Evolutionary conservation across 2,797 vertebrate species (phyloP).

Genomic region (Columba guinea): DNA sequence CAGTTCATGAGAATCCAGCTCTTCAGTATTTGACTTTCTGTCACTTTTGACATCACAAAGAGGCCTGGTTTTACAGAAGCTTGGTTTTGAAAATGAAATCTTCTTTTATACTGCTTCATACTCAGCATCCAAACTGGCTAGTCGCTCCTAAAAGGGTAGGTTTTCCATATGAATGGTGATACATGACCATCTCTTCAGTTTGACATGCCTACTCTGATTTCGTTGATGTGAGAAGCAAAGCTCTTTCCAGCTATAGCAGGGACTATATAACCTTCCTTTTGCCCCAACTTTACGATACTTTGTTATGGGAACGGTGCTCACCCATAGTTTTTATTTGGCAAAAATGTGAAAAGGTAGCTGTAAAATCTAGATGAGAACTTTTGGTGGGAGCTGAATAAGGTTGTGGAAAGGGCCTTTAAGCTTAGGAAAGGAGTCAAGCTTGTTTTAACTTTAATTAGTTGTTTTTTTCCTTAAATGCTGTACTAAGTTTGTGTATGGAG

Average conservation of each 20-base stretch:
- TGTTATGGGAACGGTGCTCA: background rate
- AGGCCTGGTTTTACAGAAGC: background rate
- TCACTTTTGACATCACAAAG: background rate
- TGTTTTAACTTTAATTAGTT: background rate
- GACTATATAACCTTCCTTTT: background rate
- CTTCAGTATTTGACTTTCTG: constrained; percentile 7
- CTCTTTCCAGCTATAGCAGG: background rate
- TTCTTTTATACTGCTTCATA: background rate
- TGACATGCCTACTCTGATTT: background rate
- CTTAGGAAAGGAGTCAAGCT: background rate
- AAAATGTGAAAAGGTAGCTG: background rate
- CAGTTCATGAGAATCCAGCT: background rate
- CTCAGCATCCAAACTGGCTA: background rate
- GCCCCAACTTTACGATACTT: background rate
- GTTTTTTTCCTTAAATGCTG: background rate
- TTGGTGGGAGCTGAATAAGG: background rate
- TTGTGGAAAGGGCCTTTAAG: background rate
- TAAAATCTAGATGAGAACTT: background rate
- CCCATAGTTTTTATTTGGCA: background rate
- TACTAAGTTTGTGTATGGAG: background rate
- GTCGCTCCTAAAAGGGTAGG: background rate
- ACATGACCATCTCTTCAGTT: background rate
- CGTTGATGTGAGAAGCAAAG: background rate
- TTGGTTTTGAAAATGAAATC: background rate
- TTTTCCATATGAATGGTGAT: background rate